A percentile compares a stretch with the other conserved stretches of the same genome.
phyloP scores from a whole-genome alignment of 92 coral and sea anemone species.

The Blastomussa wellsi region DNA sequence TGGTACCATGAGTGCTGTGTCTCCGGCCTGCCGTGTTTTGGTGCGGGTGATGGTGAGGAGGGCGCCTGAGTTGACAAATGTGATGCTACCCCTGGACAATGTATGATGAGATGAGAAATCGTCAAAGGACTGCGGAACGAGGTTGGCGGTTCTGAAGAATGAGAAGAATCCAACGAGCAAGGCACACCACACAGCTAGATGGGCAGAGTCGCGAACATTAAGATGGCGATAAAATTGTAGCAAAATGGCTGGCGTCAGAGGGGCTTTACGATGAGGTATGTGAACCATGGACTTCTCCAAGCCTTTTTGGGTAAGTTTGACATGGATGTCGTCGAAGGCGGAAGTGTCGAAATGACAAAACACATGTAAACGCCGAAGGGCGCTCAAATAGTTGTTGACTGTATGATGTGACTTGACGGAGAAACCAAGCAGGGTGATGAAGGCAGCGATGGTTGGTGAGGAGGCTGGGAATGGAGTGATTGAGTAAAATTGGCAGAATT shows the following conservation, averaged over 20 bases:
- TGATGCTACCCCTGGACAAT: not conserved
- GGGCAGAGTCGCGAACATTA: slow-evolving; percentile 13
- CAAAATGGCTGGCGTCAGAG: slow-evolving; percentile 12
- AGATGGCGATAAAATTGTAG: not conserved
- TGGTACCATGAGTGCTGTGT: slow-evolving; percentile 6
- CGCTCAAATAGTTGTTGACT: slow-evolving; percentile 6
- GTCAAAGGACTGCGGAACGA: not conserved
- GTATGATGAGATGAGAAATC: slow-evolving; percentile 10
- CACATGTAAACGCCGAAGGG: slow-evolving; percentile 14
- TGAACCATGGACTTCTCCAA: slow-evolving; percentile 20
- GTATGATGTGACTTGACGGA: slow-evolving; percentile 13
- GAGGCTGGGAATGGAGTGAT: not conserved
- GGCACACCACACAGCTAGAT: slow-evolving; percentile 21
- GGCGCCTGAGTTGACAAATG: slow-evolving; percentile 24
- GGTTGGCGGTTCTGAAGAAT: slow-evolving; percentile 34
- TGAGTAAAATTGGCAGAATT: not conserved
- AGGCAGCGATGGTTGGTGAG: not conserved
- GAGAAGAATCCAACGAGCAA: slow-evolving; percentile 29
- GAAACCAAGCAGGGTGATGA: slow-evolving; percentile 15
- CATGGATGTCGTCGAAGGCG: slow-evolving; percentile 6
- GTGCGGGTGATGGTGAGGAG: slow-evolving; percentile 20
- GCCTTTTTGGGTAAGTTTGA: not conserved
- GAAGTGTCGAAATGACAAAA: slow-evolving; percentile 1
- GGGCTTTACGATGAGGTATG: slow-evolving; percentile 29
- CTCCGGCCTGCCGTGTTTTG: slow-evolving; percentile 19